Percentiles rank a stretch among this genome's conserved stretches.
Conservation (phyloP, 2,888 invertebrate species). For the Archips xylosteana region DNA sequence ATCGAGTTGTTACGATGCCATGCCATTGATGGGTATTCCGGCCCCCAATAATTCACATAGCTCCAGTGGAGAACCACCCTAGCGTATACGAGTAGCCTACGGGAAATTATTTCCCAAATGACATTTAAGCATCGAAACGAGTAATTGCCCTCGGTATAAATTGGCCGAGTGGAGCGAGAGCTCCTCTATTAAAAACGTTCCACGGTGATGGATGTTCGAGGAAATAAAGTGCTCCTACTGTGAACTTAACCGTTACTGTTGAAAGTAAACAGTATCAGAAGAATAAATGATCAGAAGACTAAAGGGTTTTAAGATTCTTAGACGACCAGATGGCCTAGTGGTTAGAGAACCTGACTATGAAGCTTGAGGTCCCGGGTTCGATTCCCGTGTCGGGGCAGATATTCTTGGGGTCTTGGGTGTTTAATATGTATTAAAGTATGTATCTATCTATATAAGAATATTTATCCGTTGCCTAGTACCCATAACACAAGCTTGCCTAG, state of each 20-base stretch:
- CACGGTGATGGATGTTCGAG: slow-evolving; percentile 3
- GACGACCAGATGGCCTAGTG: too few species aligned
- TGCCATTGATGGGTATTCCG: too few species aligned
- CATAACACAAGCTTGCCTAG: too few species aligned
- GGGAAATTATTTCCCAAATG: slow-evolving; percentile 76
- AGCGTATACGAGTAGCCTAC: slow-evolving; percentile 29
- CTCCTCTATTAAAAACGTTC: slow-evolving; percentile 9
- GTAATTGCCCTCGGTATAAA: slow-evolving; percentile 79
- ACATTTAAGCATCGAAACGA: slow-evolving; percentile 70
- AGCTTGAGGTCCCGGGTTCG: too few species aligned
- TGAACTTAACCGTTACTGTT: neutral
- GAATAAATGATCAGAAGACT: neutral
- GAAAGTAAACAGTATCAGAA: neutral
- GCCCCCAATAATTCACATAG: neutral
- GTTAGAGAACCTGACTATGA: too few species aligned
- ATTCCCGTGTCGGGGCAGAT: too few species aligned
- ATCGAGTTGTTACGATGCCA: too few species aligned
- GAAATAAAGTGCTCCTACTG: slow-evolving; percentile 2
- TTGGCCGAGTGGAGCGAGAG: slow-evolving; percentile 70
- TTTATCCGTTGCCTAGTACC: too few species aligned
- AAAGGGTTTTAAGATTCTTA: neutral
- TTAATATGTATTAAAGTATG: too few species aligned
- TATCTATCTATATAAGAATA: too few species aligned
- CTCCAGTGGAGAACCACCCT: neutral
- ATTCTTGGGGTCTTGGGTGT: too few species aligned